Base-by-base conservation (phyloP, 2,888 invertebrate species). In the Cryptophagus acutangulus region DNA sequence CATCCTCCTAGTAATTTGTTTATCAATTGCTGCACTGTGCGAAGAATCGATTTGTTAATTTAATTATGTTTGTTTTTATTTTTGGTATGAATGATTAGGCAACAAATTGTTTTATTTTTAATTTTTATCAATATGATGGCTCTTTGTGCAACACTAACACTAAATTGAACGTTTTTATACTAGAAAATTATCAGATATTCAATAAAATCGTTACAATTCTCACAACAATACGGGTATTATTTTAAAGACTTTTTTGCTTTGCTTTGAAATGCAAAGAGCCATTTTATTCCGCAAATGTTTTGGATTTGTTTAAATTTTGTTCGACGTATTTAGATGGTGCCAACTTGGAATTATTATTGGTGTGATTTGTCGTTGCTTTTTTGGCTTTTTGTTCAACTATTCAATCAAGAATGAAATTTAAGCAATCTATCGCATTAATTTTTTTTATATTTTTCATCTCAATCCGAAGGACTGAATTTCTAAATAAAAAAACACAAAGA, bases 1-100 rank as follows among this genome's bases (percentile, higher is more conserved):
- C 67, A 45, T 57, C 66, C 40, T 57, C 59, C 50, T 59, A 59
- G 55, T 54, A 46, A 41, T 38, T n/a, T n/a, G n/a, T n/a, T n/a
- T n/a, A n/a, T n/a, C n/a, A n/a, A n/a, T n/a, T n/a, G n/a, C n/a
- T n/a, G n/a, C n/a, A n/a, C n/a, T n/a, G n/a, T n/a, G n/a, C n/a
- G n/a, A n/a, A n/a, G n/a, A n/a, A n/a, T n/a, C n/a, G n/a, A n/a
- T n/a, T n/a, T n/a, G n/a, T n/a, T n/a, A n/a, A n/a, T n/a, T n/a
- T n/a, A n/a, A n/a, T n/a, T n/a, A n/a, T n/a, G n/a, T n/a, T n/a
- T n/a, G n/a, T n/a, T n/a, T n/a, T n/a, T n/a, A n/a, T n/a, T n/a
- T n/a, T n/a, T n/a, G n/a, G n/a, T n/a, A n/a, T n/a, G n/a, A n/a
- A n/a, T n/a, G n/a, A n/a, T n/a, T n/a, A n/a, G n/a, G n/a, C n/a